phyloP scores from a whole-genome alignment of 2,797 vertebrate genomes.

The Mormyrops attenuatus region DNA sequence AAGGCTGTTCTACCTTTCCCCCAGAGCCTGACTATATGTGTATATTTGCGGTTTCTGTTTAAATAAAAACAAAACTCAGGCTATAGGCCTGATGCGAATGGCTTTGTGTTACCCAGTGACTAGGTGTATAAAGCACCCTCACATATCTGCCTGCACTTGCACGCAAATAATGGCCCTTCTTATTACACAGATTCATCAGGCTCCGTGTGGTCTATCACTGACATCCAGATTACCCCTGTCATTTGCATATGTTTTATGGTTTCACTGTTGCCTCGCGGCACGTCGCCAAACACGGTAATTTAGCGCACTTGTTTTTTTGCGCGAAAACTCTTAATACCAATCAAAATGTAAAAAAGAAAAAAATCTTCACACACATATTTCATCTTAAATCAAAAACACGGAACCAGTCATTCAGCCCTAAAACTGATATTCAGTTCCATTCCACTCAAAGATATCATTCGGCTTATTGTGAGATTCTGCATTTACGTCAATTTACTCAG shows the following conservation, averaged over 20 bases:
- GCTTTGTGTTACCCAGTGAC: background rate
- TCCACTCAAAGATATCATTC: conserved; percentile 9
- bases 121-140: background rate
- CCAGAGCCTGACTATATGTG: background rate
- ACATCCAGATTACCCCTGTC: conserved; percentile 23
- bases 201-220: conserved; percentile 14
- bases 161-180: conserved; percentile 16
- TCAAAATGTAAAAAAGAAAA: background rate
- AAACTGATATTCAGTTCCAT: background rate
- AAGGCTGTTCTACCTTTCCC: background rate
- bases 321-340: conserved; percentile 12
- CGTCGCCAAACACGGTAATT: background rate
- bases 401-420: background rate
- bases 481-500: background rate
- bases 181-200: conserved; percentile 21
- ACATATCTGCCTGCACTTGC: conserved; percentile 7
- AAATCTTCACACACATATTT: background rate
- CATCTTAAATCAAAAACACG: background rate
- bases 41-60: background rate
- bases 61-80: conserved; percentile 19
- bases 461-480: background rate
- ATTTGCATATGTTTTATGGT: conserved; percentile 16
- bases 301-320: background rate
- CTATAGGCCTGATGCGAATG: background rate
- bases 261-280: background rate